phyloP scores from a whole-genome alignment of 64 coral and sea anemone genomes.

The Dendrophyllia cribrosa region DNA sequence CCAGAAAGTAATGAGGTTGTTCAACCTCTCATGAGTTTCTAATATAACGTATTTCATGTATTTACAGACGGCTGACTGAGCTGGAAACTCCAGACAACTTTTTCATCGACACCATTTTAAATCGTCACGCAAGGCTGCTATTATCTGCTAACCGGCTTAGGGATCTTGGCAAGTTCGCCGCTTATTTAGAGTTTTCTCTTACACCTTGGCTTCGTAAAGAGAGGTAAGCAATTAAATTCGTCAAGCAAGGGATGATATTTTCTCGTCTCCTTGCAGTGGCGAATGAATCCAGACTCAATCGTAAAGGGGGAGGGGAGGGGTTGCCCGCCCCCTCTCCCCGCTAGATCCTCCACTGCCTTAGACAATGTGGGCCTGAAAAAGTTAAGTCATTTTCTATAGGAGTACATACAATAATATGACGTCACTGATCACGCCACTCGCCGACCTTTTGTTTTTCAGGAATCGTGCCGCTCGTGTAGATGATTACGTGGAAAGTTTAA shows the following conservation, averaged over 20 bases:
- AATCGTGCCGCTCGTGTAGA: constrained; percentile 68
- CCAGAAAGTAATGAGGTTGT: no score
- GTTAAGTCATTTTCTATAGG: no score
- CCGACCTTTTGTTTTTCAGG: not conserved
- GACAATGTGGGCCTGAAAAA: no score
- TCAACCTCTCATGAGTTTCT: no score
- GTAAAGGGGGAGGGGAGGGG: no score
- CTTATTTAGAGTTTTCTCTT: constrained; percentile 88
- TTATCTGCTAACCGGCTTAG: constrained; percentile 81
- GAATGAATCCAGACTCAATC: no score
- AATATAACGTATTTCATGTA: not conserved
- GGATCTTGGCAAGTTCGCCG: constrained; percentile 92
- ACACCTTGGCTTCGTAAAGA: constrained; percentile 90
- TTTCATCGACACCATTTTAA: constrained; percentile 94
- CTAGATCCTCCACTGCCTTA: no score
- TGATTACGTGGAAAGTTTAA: constrained; percentile 51
- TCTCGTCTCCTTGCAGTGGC: no score
- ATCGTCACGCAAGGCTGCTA: constrained; percentile 89
- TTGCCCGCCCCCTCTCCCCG: no score
- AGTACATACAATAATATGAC: no score
- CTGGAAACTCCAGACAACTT: constrained; percentile 82
- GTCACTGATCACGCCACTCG: no score
- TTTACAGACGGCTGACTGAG: constrained; percentile 56
- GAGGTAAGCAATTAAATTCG: constrained; percentile 58
- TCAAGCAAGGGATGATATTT: no score